Base-by-base conservation (phyloP, 2,888 invertebrate genomes). In the Drosophila subsilvestris region DNA sequence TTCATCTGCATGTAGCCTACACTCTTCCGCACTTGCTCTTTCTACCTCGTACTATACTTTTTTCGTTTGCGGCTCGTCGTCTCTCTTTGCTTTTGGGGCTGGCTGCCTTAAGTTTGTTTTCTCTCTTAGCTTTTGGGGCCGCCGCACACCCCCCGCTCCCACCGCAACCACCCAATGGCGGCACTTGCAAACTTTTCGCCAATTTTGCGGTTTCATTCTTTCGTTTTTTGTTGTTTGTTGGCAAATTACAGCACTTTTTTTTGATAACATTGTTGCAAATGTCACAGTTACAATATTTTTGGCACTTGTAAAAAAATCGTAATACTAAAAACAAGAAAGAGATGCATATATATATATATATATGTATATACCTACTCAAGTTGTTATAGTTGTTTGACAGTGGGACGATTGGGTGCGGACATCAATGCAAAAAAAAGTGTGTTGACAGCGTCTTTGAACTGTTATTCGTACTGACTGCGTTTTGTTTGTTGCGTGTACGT, bases 151-250 rank as follows among this genome's bases (percentile, higher is more conserved):
- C 37, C 37, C 14, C 37, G 14, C n/a, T n/a, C 37, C n/a, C 14
- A 7, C 14, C 2, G n/a, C n/a, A n/a, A n/a, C n/a, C n/a, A n/a
- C n/a, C 14, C 37, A n/a, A n/a, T n/a, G 37, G 88, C 65, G 84
- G 83, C 86, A 72, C 69, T 88, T 77, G 83, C 63, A 60, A 76
- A 74, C 37, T 61, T 71, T 65, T 67, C n/a, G n/a, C 37, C n/a
- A n/a, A 37, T 62, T 57, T 65, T 72, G 43, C 42, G 63, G 65
- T 37, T 51, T 56, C 58, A 45, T 22, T 53, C 58, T 18, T 25
- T 32, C 54, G n/a, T 27, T 56, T 47, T 49, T 63, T 68, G 51
- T 56, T 74, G 17, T 47, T 54, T 49, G 37, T 43, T 66, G 55
- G 54, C 44, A 73, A 75, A 75, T 74, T 75, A 80, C 67, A 66